phyloP scores from a whole-genome alignment of 2,888 invertebrate genomes.

The Nephrotoma flavescens region DNA sequence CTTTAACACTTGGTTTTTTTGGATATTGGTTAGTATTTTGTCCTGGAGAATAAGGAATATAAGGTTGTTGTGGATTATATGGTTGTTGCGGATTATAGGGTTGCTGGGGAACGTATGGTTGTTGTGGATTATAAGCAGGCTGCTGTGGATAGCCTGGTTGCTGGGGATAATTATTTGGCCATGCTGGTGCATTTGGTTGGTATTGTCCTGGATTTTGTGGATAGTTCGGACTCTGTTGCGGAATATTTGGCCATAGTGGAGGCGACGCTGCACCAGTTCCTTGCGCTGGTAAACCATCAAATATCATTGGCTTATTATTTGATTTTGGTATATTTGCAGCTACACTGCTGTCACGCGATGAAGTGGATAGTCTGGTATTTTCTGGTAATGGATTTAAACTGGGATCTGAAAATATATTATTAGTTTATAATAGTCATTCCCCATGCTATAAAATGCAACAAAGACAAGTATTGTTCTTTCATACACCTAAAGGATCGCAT shows the following conservation, averaged over 20 bases:
- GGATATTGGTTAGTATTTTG: constrained; percentile 23
- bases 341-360: constrained; percentile 10
- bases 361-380: constrained; percentile 6
- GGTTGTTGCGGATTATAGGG: neutral
- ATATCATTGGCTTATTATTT: constrained; percentile 5
- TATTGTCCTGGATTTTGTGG: constrained; percentile 23
- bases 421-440: neutral
- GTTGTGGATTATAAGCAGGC: constrained; percentile 21
- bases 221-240: constrained; percentile 31
- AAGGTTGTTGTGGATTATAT: neutral
- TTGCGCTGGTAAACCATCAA: constrained; percentile 19
- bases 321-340: constrained; percentile 11
- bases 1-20: constrained; percentile 26
- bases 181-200: neutral
- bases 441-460: neutral
- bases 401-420: neutral
- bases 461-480: neutral
- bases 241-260: constrained; percentile 14
- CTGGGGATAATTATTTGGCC: constrained; percentile 18
- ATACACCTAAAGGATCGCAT: neutral
- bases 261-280: constrained; percentile 28
- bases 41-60: constrained; percentile 4
- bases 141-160: constrained; percentile 22
- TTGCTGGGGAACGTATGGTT: constrained; percentile 16
- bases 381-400: constrained; percentile 3